Conservation (phyloP, 2,888 invertebrate genomes). For the Drosophila merina region DNA sequence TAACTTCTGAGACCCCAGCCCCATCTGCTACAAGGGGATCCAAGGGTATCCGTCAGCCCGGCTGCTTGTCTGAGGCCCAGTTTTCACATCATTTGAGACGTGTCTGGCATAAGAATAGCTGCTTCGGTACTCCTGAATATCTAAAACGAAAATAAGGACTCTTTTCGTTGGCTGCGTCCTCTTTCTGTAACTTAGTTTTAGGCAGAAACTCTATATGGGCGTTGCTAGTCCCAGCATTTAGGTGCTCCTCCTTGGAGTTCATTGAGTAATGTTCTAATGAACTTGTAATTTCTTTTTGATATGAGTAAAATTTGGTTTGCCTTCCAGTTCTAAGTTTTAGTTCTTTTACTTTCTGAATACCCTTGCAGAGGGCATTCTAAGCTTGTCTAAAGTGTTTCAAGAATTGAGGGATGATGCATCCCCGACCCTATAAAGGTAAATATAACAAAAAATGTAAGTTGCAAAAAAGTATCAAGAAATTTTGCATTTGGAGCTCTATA, state of each 20-base stretch:
- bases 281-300: constrained; percentile 61
- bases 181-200: constrained; percentile 64
- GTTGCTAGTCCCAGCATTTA: constrained; percentile 6
- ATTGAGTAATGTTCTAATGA: background rate
- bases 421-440: no score
- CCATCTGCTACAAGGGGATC: no score
- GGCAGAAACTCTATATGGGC: constrained; percentile 23
- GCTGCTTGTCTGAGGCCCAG: constrained; percentile 46
- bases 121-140: constrained; percentile 16
- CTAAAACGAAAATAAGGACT: constrained; percentile 48
- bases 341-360: no score
- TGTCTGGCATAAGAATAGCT: constrained; percentile 67
- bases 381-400: no score
- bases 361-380: no score
- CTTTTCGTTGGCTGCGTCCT: constrained; percentile 43
- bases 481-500: no score
- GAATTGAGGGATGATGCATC: no score
- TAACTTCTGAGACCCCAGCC: no score
- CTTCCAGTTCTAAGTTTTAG: no score
- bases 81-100: constrained; percentile 67
- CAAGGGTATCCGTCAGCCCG: constrained; percentile 1
- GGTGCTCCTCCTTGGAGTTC: background rate
- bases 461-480: no score
- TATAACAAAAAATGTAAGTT: no score
- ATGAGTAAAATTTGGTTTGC: constrained; percentile 37